Evolutionary conservation across 2,888 invertebrate species (phyloP).

Genomic region (Dichetophora obliterata): DNA sequence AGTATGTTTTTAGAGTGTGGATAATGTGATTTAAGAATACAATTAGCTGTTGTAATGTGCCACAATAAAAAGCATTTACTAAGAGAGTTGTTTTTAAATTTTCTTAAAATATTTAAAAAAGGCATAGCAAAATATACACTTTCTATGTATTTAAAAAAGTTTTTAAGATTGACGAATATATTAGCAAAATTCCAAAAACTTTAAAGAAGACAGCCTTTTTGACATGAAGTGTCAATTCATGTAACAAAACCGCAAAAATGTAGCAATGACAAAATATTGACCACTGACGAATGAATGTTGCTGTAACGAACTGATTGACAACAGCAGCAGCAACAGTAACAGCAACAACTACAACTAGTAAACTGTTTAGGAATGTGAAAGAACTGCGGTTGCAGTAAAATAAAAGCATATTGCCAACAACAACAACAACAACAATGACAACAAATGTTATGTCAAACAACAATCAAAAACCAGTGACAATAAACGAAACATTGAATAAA

Average conservation of each 20-base stretch:
- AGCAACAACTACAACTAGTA: neutral
- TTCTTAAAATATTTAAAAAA: no score
- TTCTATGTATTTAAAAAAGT: no score
- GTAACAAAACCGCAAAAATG: neutral
- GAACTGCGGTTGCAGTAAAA: neutral
- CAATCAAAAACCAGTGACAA: neutral
- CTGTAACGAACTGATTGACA: neutral
- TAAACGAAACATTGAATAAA: neutral
- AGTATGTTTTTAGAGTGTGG: no score
- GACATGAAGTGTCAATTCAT: neutral
- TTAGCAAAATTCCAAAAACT: neutral
- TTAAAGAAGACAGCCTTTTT: neutral
- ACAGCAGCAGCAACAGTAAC: neutral
- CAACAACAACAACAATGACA: neutral
- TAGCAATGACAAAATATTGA: conserved; percentile 14
- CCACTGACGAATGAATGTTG: conserved; percentile 2
- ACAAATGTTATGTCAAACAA: conserved; percentile 27
- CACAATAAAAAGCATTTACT: no score
- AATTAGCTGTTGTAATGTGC: no score
- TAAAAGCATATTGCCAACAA: neutral
- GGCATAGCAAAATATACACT: no score
- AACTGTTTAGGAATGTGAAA: neutral
- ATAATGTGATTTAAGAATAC: no score
- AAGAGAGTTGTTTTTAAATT: no score
- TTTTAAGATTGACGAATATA: no score